Evolutionary conservation across 2,797 vertebrate species (phyloP).

Genomic region (Clarias laeviceps): DNA sequence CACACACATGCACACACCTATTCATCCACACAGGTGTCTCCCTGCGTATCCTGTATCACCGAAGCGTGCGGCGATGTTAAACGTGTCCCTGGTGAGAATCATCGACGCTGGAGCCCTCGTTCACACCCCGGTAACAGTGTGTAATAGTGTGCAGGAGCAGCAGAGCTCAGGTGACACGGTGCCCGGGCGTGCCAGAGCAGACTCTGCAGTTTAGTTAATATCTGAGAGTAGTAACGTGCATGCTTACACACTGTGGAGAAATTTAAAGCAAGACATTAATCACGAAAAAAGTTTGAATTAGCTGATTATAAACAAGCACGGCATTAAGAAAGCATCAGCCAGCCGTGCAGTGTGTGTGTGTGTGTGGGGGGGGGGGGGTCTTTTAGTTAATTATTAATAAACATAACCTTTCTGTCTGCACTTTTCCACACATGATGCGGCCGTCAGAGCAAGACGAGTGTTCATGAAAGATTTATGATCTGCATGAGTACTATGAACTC

Average conservation of each 20-base stretch:
- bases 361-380: not conserved
- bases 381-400: constrained; percentile 25
- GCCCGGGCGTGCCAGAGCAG: not conserved
- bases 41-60: not conserved
- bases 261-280: not conserved
- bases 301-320: not conserved
- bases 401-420: constrained; percentile 19
- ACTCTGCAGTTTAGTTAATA: not conserved
- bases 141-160: not conserved
- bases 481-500: not conserved
- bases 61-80: not conserved
- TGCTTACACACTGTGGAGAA: not conserved
- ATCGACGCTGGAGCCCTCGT: not conserved
- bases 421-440: not conserved
- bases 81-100: not conserved
- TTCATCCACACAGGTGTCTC: not conserved
- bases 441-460: not conserved
- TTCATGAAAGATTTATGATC: constrained; percentile 18
- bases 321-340: not conserved
- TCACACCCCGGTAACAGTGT: not conserved
- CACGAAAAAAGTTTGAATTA: not conserved
- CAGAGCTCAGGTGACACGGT: not conserved
- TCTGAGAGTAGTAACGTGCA: not conserved
- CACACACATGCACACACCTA: not conserved
- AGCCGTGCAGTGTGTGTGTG: not conserved